Evolutionary conservation across 1,140 invertebrate species (phyloP), one percentile per base, ranked within the genome.

Genomic region (Panulirus ornatus): DNA sequence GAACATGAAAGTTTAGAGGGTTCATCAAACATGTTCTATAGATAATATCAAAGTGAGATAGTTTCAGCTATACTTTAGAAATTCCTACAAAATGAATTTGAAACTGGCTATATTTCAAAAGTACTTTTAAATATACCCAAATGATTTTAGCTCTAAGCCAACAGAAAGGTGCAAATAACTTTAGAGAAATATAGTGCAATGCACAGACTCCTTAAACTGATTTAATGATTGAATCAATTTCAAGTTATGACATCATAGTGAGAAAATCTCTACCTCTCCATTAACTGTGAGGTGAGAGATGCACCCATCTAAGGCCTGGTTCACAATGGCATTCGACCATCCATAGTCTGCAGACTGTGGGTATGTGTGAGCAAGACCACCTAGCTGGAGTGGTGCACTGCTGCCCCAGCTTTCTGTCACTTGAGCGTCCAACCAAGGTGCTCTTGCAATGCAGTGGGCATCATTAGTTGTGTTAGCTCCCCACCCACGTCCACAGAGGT

Each of bases 261-360:
- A 8, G 0, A 27, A 66, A 5, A 66, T 0, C n/a, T 30, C 70
- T 63, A 87, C 85, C 58, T 87, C 36, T 8, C 54, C 51, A 44
- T 87, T 87, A 0, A 87, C 34, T 2, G 40, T 79, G 40, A 87
- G 75, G 54, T 87, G 85, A 6, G 85, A 87, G 8, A 87, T 78
- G n/a, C 85, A 87, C 16, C 85, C 85, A 22, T 58, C 42, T 27
- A 87, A 40, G 3, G 51, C 42, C 2, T 87, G 38, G 0, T 76
- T 14, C 34, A 78, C 73, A 19, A 73, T 51, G 11, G 22, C 85
- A 54, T 34, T 19, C 1, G 85, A 78, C 85, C 85, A 87, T 3
- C 85, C 85, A 30, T 58, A 87, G 0, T 63, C 51, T 19, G 51
- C 51, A 9, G 85, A 38, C 5, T 36, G 75, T 66, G 85, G 85